Evolutionary conservation across 2,888 invertebrate genomes (phyloP), one percentile per base, ranked within the genome.

Genomic region (Drosophila kanekoi): DNA sequence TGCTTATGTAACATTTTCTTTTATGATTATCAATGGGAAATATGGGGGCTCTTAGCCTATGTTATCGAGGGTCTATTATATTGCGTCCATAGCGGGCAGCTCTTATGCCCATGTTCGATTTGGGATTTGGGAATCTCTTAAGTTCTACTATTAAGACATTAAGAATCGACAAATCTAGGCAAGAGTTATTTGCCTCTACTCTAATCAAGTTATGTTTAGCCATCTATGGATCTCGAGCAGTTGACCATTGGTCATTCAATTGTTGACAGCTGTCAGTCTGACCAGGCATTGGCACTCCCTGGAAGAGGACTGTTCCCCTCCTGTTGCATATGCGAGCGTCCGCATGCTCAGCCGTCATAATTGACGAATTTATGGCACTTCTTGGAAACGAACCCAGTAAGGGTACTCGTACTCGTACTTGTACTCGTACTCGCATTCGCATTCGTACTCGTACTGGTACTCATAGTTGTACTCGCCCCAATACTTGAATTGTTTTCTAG

Each of bases 341-440:
- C 79, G 54, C 83, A 76, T 73, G 70, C 69, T 57, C 74, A 71
- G 87, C 77, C 72, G 81, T 87, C 87, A 87, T 87, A 85, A 89
- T 87, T 85, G 85, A 89, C 75, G 89, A 89, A 89, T 89, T 85
- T 85, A 89, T 84, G 77, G 82, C 70, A 75, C 67, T 85, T 85
- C 89, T 81, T 72, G 77, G 81, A 80, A 87, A 48, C 53, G 73
- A 66, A 47, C 37, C 52, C 57, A 51, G 47, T 38, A 48, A 16
- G 64, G 33, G 20, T 48, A 60, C 41, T 45, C 49, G 44, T 0
- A 37, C 9, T 33, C n/a, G 16, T n/a, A 41, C 8, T 44, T 16
- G 10, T n/a, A 28, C 40, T 52, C n/a, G 16, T n/a, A 41, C 8
- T 44, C 23, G 10, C 10, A 28, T 35, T 52, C 4, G 32, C 35